phyloP scores from a whole-genome alignment of 2,888 invertebrate genomes.

The Alentia gelatinosa region DNA sequence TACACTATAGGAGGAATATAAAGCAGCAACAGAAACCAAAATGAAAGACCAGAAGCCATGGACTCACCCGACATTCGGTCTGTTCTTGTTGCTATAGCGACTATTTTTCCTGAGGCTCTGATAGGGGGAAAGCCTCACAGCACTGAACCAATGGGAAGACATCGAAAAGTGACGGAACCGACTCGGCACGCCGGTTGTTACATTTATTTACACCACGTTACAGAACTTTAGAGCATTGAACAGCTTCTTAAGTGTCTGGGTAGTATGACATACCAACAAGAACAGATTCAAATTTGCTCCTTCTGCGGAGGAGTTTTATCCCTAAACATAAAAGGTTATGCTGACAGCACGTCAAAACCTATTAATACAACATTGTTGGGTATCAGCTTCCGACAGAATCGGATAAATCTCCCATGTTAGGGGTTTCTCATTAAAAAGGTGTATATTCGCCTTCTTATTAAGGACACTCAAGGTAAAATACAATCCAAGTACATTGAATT shows the following conservation, averaged over 20 bases:
- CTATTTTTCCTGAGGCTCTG: conserved; percentile 35
- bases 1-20: background rate
- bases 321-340: background rate
- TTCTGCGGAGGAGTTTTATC: background rate
- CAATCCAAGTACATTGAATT: background rate
- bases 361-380: background rate
- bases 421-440: too few relatives aligned
- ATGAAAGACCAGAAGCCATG: conserved; percentile 45
- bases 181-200: background rate
- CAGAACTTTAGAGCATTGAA: background rate
- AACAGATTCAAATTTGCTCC: background rate
- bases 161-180: background rate
- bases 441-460: too few relatives aligned
- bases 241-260: background rate
- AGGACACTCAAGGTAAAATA: background rate
- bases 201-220: background rate
- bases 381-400: too few relatives aligned
- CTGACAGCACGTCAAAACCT: background rate
- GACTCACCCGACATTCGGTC: conserved; percentile 54
- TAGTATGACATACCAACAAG: conserved; percentile 38
- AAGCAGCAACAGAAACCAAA: conserved; percentile 53
- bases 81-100: conserved; percentile 54
- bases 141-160: conserved; percentile 26
- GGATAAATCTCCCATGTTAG: too few relatives aligned
- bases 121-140: conserved; percentile 21